These are phyloP conservation scores for Trypoxylus dichotomus DNA, from an alignment of 1,140 invertebrate species.

Conservation along the genomic window DNA sequence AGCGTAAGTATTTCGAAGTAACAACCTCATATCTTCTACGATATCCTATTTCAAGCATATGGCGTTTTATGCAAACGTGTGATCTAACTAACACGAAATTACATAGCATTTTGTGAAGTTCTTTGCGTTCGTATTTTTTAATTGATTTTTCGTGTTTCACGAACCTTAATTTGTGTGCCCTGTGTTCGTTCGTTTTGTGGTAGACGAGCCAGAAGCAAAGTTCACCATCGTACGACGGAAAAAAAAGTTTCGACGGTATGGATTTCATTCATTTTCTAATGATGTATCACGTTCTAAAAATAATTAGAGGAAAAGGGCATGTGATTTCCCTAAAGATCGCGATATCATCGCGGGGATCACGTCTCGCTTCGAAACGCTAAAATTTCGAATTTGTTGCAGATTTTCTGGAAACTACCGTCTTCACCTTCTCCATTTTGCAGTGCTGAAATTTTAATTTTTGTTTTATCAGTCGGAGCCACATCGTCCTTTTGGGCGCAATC, in stretches of 20 bases:
- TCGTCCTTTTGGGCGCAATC: constrained; percentile 79
- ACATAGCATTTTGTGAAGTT: background rate
- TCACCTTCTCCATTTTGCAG: constrained; percentile 16
- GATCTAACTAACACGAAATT: background rate
- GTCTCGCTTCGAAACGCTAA: background rate
- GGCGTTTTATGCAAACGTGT: constrained; percentile 1
- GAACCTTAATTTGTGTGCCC: background rate
- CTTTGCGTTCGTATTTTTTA: background rate
- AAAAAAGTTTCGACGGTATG: background rate
- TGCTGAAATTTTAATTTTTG: constrained; percentile 3
- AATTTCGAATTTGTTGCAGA: background rate
- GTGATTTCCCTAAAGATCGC: background rate
- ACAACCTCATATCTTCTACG: background rate
- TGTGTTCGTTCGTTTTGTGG: background rate
- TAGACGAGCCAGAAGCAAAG: background rate
- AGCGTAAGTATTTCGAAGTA: background rate
- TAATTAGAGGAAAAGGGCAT: background rate
- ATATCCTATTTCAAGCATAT: background rate
- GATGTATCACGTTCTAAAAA: constrained; percentile 1
- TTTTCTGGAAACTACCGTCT: background rate
- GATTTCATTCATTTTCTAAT: background rate
- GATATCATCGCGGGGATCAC: background rate
- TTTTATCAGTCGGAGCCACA: constrained; percentile 19
- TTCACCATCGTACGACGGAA: background rate
- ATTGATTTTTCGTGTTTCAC: background rate